phyloP scores from a whole-genome alignment of 2,797 vertebrate genomes.

The Lepilemur septentrionalis region DNA sequence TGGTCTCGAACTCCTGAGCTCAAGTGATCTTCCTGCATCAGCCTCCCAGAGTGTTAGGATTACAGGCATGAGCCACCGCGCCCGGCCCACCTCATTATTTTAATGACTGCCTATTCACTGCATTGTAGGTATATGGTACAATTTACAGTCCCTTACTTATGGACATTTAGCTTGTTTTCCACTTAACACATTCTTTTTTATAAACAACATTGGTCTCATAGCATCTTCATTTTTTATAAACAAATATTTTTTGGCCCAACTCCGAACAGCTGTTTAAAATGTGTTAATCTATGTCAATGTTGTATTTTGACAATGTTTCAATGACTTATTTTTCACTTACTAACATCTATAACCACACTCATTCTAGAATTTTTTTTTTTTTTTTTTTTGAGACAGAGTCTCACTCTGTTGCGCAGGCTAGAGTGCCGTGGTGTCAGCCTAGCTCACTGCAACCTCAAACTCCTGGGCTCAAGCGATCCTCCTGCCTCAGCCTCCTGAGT shows the following conservation, averaged over 20 bases:
- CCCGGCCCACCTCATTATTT: neutral
- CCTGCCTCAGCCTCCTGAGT: too few species aligned
- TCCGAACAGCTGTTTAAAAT: conserved; percentile 2
- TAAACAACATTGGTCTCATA: neutral
- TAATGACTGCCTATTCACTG: neutral
- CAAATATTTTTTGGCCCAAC: neutral
- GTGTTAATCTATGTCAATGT: neutral
- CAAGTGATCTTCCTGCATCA: neutral
- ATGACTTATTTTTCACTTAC: conserved; percentile 36
- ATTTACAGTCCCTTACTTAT: neutral
- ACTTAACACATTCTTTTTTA: neutral
- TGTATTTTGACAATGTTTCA: conserved; percentile 20
- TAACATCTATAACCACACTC: neutral
- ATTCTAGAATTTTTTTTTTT: neutral
- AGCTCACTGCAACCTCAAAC: too few species aligned
- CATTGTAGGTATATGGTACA: neutral
- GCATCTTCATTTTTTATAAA: conserved; percentile 35
- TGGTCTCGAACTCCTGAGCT: neutral
- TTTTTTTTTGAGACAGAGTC: too few species aligned
- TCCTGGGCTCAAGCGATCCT: too few species aligned
- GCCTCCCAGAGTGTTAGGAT: neutral
- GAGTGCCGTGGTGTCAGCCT: too few species aligned
- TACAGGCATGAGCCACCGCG: neutral
- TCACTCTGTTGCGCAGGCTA: too few species aligned
- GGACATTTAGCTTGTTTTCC: neutral